Evolutionary conservation across 2,113 vertebrate species (phyloP), one percentile per base, ranked within the genome.

Genomic region (Macrotus californicus): DNA sequence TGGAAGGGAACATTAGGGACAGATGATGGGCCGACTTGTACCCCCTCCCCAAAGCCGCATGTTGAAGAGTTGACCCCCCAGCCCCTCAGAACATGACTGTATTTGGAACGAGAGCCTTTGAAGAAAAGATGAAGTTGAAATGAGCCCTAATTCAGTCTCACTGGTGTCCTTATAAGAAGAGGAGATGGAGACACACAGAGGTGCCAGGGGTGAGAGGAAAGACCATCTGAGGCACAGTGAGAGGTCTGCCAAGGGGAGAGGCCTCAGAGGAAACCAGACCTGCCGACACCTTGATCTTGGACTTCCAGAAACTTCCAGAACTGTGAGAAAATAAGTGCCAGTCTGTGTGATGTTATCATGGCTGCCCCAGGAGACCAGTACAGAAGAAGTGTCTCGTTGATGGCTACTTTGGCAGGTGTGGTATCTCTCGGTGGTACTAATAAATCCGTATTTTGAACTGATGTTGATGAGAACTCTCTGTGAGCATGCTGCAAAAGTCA

Each of bases 191-290:
- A 15, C 4, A 1, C 29, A 5, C 21, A 43, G 59, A 56, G 52
- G 41, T 2, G 0, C 24, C 26, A 6, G 56, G 15, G 41, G 1
- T 1, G 46, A 29, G 54, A 50, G 7, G 43, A 22, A 14, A 15
- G 76, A 12, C 24, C 15, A 0, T 0, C 1, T 2, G 5, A 66
- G 85, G 54, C 22, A 2, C 69, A 4, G 72, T 6, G 22, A 21
- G 22, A 21, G 39, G 13, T 9, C 29, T 19, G 43, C 61, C 61
- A 0, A 0, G 36, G 12, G 9, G 52, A 14, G 4, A 29, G 80
- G 50, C n/a, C 41, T 31, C 54, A 0, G 16, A 9, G 22, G 24
- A 13, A 18, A 7, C 21, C 43, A 1, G 0, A 0, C 5, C 36
- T 18, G 59, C 69, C 0, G 0, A 24, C 18, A 8, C 18, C 54